Percentiles rank a stretch among this genome's conserved stretches.
phyloP scores from a whole-genome alignment of 1,140 invertebrate species.

The Lasaia peninsularis region DNA sequence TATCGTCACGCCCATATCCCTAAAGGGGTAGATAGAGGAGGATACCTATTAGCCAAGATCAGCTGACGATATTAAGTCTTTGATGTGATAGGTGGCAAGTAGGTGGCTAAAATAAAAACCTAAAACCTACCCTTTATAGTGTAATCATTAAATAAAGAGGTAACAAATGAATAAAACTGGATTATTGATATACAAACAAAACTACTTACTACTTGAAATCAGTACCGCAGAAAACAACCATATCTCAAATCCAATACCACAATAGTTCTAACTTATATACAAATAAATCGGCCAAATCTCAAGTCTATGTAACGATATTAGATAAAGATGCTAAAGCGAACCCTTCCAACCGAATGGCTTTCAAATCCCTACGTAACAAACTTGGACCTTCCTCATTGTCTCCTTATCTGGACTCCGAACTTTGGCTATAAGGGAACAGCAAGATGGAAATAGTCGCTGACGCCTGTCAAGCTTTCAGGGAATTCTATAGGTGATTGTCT shows the following conservation, averaged over 20 bases:
- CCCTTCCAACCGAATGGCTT: constrained; percentile 12
- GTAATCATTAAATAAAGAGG: too few species aligned
- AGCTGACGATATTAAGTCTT: too few species aligned
- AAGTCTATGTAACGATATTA: constrained; percentile 4
- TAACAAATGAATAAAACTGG: too few species aligned
- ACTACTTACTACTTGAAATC: too few species aligned
- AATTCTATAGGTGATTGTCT: constrained; percentile 2
- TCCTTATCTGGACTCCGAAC: constrained; percentile 13
- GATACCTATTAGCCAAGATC: too few species aligned
- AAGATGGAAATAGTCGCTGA: not conserved
- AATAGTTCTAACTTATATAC: not conserved
- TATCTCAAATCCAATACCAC: not conserved
- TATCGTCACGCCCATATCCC: too few species aligned
- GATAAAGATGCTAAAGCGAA: constrained; percentile 4
- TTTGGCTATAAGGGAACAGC: constrained; percentile 7
- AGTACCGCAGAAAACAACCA: not conserved
- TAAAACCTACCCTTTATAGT: too few species aligned
- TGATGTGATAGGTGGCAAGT: too few species aligned
- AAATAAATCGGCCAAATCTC: constrained; percentile 2
- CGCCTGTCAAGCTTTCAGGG: not conserved
- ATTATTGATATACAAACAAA: too few species aligned
- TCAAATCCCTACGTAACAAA: constrained; percentile 5
- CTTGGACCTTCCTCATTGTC: constrained; percentile 13
- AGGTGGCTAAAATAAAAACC: too few species aligned
- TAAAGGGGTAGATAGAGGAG: too few species aligned